A percentile compares a stretch with the other conserved stretches of the same genome.
Evolutionary conservation across 1,140 invertebrate species (phyloP).

Genomic region (Drosophila kanapiae): DNA sequence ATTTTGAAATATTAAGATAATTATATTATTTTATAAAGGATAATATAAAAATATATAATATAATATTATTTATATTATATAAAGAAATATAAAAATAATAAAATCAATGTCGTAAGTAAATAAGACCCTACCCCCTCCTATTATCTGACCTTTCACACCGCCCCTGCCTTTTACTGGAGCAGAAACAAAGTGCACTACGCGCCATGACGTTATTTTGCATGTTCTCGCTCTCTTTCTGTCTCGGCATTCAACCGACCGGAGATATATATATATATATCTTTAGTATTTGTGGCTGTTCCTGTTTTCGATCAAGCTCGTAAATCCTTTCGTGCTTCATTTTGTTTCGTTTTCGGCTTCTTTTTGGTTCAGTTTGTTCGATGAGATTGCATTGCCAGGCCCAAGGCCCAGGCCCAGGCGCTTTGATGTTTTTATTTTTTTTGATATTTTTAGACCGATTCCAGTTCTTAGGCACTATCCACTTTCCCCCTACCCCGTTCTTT

Average conservation of each 20-base stretch:
- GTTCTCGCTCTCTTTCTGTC: constrained; percentile 27
- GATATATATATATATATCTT: constrained; percentile 8
- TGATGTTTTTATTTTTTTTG: constrained; percentile 59
- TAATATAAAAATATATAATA: no score
- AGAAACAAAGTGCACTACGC: constrained; percentile 38
- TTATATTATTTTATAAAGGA: no score
- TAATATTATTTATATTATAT: no score
- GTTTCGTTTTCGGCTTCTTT: constrained; percentile 39
- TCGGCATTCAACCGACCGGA: constrained; percentile 20
- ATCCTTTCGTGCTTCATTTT: constrained; percentile 74
- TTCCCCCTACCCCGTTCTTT: background rate
- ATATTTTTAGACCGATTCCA: constrained; percentile 63
- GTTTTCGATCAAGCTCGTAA: constrained; percentile 81
- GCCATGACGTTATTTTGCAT: constrained; percentile 46
- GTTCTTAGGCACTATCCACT: constrained; percentile 7
- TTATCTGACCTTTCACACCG: constrained; percentile 29
- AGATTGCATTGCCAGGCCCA: constrained; percentile 25
- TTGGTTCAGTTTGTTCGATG: constrained; percentile 25
- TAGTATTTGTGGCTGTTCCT: constrained; percentile 53
- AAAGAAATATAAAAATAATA: no score
- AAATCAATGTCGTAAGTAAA: background rate
- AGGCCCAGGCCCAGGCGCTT: constrained; percentile 35
- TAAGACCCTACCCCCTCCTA: background rate
- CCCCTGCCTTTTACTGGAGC: constrained; percentile 28
- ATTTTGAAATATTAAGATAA: no score